Percentiles rank a stretch among this genome's conserved stretches.
phyloP scores from a whole-genome alignment of 37 sponge, comb jelly and placozoan genomes.

The Spongilla lacustris region DNA sequence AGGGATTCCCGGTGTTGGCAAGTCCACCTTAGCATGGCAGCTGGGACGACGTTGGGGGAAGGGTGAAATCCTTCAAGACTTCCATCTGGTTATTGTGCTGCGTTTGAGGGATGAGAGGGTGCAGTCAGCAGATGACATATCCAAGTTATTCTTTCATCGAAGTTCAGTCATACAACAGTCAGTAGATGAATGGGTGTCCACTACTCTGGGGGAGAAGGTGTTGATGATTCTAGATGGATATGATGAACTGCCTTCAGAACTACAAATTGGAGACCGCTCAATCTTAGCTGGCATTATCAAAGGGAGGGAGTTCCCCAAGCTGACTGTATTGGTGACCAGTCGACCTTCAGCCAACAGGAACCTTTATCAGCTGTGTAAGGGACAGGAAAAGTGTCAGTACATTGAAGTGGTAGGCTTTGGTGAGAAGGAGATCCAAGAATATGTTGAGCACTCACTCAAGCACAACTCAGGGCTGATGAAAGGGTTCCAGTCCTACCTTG shows the following conservation, averaged over 20 bases:
- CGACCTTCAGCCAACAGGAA: conserved; percentile 12
- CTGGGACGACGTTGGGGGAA: conserved; percentile 4
- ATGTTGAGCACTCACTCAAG: background rate
- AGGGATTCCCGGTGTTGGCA: conserved; percentile 26
- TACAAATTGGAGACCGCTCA: background rate
- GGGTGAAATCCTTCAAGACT: background rate
- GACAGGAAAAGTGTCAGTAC: background rate
- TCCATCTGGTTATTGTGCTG: conserved; percentile 6
- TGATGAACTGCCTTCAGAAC: conserved; percentile 13
- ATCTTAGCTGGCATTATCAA: background rate
- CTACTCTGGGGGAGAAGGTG: background rate
- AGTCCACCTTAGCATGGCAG: conserved; percentile 19
- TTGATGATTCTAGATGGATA: conserved; percentile 22
- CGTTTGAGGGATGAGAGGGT: conserved; percentile 11
- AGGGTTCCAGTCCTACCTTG: background rate
- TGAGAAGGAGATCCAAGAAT: conserved; percentile 2
- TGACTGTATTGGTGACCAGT: conserved; percentile 11
- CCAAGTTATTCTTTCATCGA: background rate
- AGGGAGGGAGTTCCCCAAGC: background rate
- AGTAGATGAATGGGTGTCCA: background rate
- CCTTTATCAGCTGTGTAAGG: background rate
- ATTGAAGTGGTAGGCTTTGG: conserved; percentile 24
- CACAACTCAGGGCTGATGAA: background rate
- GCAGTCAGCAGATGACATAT: background rate
- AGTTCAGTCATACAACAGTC: background rate